Evolutionary conservation across 2,113 vertebrate species (phyloP).

Genomic region (Corydoras sp.): DNA sequence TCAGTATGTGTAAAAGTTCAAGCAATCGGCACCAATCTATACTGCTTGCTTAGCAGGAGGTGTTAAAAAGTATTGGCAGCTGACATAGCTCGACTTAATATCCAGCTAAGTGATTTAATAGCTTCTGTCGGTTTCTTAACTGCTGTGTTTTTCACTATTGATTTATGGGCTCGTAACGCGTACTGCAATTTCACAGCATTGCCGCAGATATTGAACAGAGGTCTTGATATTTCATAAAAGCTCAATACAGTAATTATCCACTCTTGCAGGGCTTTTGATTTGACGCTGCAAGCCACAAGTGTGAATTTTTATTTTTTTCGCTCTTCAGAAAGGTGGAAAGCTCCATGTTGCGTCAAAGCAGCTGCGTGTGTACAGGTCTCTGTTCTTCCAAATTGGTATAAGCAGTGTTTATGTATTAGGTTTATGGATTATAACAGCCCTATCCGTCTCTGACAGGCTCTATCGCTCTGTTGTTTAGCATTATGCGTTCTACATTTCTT

Average conservation of each 20-base stretch:
- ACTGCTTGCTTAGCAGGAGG: slow-evolving; percentile 45
- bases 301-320: not conserved
- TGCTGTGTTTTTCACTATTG: slow-evolving; percentile 48
- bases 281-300: slow-evolving; percentile 23
- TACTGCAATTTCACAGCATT: slow-evolving; percentile 43
- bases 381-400: not conserved
- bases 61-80: slow-evolving; percentile 49
- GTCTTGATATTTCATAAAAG: slow-evolving; percentile 52
- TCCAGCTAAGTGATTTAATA: slow-evolving; percentile 54
- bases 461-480: slow-evolving; percentile 64
- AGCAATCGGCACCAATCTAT: slow-evolving; percentile 46
- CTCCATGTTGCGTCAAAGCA: not conserved
- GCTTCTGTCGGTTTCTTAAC: slow-evolving; percentile 47
- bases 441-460: slow-evolving; percentile 48
- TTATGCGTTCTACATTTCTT: slow-evolving; percentile 57
- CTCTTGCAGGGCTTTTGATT: slow-evolving; percentile 33
- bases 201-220: slow-evolving; percentile 49
- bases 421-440: slow-evolving; percentile 33
- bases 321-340: not conserved
- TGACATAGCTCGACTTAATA: slow-evolving; percentile 52
- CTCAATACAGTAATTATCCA: slow-evolving; percentile 45
- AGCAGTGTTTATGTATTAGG: slow-evolving; percentile 21
- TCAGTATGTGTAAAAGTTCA: slow-evolving; percentile 40
- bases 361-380: slow-evolving; percentile 23
- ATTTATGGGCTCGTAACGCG: slow-evolving; percentile 55